Conservation (phyloP, 2,888 invertebrate species). For the Theretra japonica region DNA sequence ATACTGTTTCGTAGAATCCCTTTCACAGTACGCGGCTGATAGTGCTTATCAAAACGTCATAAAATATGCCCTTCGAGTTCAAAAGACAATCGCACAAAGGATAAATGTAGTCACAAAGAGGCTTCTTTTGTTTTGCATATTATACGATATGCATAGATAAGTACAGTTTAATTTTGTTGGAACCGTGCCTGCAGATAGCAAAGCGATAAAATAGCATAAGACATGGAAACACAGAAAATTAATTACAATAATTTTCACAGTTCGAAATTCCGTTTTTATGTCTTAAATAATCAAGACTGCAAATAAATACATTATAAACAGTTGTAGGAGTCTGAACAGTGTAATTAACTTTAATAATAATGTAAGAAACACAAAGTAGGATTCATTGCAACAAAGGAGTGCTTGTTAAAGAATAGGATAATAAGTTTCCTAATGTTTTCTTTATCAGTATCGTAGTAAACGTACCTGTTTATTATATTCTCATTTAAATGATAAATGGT, state of each 20-base stretch:
- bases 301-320: neutral
- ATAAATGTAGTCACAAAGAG: slow-evolving; percentile 44
- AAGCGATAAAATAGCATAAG: neutral
- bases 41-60: slow-evolving; percentile 57
- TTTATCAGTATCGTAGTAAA: no score
- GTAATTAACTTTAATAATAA: neutral
- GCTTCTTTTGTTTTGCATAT: slow-evolving; percentile 36
- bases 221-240: neutral
- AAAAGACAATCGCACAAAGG: slow-evolving; percentile 47
- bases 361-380: neutral
- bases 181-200: neutral
- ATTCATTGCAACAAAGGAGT: no score
- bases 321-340: neutral
- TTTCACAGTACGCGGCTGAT: slow-evolving; percentile 55
- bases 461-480: no score
- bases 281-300: neutral
- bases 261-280: neutral
- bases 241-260: neutral
- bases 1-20: slow-evolving; percentile 47
- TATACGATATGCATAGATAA: slow-evolving; percentile 11
- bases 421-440: no score
- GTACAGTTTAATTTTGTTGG: slow-evolving; percentile 2
- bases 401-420: no score
- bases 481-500: no score
- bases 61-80: slow-evolving; percentile 54